Evolutionary conservation across 2,888 invertebrate genomes (phyloP).

Genomic region (Pasiphila rectangulata): DNA sequence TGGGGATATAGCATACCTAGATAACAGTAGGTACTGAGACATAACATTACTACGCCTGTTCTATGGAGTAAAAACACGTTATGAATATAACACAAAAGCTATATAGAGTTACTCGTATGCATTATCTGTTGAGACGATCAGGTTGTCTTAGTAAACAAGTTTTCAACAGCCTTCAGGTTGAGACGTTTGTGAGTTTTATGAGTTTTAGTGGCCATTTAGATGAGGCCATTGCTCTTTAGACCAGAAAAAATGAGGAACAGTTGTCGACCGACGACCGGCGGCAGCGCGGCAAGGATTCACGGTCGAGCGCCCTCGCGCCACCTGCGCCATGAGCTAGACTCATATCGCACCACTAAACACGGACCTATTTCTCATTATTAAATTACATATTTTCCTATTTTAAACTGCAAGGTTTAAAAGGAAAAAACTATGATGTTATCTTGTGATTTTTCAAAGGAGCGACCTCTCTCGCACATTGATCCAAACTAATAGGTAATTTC

Average conservation of each 20-base stretch:
- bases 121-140: constrained; percentile 26
- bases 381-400: too few species aligned
- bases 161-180: constrained; percentile 21
- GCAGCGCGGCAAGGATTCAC: constrained; percentile 66
- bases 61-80: too few species aligned
- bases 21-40: too few species aligned
- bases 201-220: constrained; percentile 37
- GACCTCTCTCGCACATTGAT: too few species aligned
- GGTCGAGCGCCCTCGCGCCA: constrained; percentile 70
- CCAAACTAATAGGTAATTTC: too few species aligned
- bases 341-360: constrained; percentile 40
- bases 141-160: constrained; percentile 22
- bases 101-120: constrained; percentile 2
- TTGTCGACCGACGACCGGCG: constrained; percentile 55
- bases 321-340: constrained; percentile 52
- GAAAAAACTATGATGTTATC: too few species aligned
- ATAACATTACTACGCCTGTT: too few species aligned
- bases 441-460: too few species aligned
- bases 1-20: too few species aligned
- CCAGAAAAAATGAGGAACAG: constrained; percentile 69
- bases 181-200: constrained; percentile 26
- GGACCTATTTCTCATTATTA: too few species aligned
- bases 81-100: too few species aligned
- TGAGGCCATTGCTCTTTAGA: constrained; percentile 67
- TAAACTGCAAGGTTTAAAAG: too few species aligned